Conservation (phyloP, 2,113 vertebrate species). For the Sorex fumeus region DNA sequence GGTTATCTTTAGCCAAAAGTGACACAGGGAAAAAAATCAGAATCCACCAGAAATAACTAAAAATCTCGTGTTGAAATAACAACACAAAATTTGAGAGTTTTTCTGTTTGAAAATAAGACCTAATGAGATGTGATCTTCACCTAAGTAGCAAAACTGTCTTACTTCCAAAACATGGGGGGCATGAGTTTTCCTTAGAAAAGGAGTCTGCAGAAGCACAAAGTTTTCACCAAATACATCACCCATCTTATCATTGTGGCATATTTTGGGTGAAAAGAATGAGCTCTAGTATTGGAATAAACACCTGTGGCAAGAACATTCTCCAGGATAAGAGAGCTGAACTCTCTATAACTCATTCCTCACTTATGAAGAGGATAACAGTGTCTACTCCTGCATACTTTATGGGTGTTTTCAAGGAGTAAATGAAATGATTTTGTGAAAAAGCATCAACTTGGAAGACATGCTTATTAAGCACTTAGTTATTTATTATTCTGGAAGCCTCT, state of each 20-base stretch:
- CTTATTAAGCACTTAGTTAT: not conserved
- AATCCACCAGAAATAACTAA: not conserved
- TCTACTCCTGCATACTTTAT: not conserved
- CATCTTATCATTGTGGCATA: not conserved
- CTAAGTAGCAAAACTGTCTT: not conserved
- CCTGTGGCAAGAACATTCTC: not conserved
- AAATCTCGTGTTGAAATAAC: not conserved
- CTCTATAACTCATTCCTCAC: not conserved
- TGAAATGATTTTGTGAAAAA: not conserved
- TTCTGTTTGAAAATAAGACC: constrained; percentile 44
- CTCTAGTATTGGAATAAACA: not conserved
- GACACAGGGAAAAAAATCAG: constrained; percentile 4
- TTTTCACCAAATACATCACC: not conserved
- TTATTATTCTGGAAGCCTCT: not conserved
- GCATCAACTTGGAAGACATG: not conserved
- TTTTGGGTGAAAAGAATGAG: not conserved
- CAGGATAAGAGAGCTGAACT: not conserved
- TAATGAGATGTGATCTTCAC: not conserved
- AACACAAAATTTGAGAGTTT: not conserved
- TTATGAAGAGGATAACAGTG: not conserved
- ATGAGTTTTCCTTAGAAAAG: not conserved
- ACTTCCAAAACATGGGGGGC: not conserved
- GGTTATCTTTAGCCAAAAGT: constrained; percentile 31
- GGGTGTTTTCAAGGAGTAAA: not conserved
- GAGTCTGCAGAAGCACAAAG: not conserved